Evolutionary conservation across 2,888 invertebrate species (phyloP).

Genomic region (Noctua fimbriata): DNA sequence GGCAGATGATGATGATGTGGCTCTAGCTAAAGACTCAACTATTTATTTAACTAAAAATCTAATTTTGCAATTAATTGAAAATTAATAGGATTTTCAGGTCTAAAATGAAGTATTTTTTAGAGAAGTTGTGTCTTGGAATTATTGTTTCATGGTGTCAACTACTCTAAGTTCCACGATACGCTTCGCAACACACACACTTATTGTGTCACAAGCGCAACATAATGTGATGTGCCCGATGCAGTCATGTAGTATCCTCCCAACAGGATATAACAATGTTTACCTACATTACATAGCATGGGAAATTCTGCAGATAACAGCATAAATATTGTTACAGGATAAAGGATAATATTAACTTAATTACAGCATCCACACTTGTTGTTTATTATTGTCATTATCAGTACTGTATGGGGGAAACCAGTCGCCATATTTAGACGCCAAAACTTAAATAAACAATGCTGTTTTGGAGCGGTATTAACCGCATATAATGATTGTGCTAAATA

Average conservation of each 20-base stretch:
- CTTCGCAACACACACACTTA: too few relatives aligned
- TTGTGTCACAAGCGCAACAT: neutral
- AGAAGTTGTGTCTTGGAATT: too few relatives aligned
- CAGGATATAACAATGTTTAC: conserved; percentile 41
- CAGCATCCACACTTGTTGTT: conserved; percentile 31
- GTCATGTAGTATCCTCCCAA: neutral
- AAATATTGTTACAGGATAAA: conserved; percentile 39
- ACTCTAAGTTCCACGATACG: neutral
- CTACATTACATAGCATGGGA: conserved; percentile 11
- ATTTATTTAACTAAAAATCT: too few relatives aligned
- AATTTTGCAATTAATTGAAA: too few relatives aligned
- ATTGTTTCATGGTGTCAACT: too few relatives aligned
- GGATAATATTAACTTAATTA: neutral
- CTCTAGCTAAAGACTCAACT: too few relatives aligned
- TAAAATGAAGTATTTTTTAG: too few relatives aligned
- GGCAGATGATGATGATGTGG: too few relatives aligned
- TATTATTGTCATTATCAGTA: conserved; percentile 28
- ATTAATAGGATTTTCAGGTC: too few relatives aligned
- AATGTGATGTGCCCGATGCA: neutral
- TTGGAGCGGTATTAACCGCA: neutral
- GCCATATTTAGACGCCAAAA: neutral
- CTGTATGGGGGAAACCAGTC: conserved; percentile 29
- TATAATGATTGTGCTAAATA: neutral
- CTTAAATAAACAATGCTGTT: neutral
- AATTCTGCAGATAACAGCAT: conserved; percentile 23